phyloP scores from a whole-genome alignment of 92 coral and sea anemone genomes.

The Phenganax marumi region DNA sequence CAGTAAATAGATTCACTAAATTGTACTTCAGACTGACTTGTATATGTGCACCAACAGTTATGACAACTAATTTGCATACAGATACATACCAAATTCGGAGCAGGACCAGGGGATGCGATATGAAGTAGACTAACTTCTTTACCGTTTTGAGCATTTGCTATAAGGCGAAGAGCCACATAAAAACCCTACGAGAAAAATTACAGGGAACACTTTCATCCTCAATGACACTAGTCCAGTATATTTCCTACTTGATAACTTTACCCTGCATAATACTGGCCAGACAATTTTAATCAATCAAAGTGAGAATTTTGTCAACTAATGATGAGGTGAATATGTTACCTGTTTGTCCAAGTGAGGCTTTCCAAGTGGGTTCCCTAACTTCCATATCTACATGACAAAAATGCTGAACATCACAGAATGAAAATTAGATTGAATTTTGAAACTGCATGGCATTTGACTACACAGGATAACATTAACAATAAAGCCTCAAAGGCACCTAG shows the following conservation, averaged over 20 bases:
- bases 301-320: not conserved
- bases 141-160: conserved; percentile 97
- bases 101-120: conserved; percentile 78
- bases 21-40: not conserved
- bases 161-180: conserved; percentile 83
- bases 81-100: conserved; percentile 88
- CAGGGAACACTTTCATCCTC: no score
- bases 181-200: conserved; percentile 65
- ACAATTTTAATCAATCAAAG: not conserved
- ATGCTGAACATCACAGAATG: not conserved
- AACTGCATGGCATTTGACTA: not conserved
- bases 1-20: not conserved
- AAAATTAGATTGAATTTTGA: no score
- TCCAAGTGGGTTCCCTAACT: conserved; percentile 82
- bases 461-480: no score
- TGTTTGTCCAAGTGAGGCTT: conserved; percentile 89
- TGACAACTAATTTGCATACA: no score
- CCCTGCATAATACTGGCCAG: not conserved
- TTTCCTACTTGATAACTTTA: not conserved
- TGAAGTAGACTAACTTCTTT: conserved; percentile 80
- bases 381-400: conserved; percentile 75
- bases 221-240: no score
- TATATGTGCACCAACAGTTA: no score
- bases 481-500: no score
- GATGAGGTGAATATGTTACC: conserved; percentile 45